These are phyloP conservation scores for Syrrhaptes paradoxus DNA, from an alignment of 2,113 vertebrate genomes.

Conservation along the genomic window DNA sequence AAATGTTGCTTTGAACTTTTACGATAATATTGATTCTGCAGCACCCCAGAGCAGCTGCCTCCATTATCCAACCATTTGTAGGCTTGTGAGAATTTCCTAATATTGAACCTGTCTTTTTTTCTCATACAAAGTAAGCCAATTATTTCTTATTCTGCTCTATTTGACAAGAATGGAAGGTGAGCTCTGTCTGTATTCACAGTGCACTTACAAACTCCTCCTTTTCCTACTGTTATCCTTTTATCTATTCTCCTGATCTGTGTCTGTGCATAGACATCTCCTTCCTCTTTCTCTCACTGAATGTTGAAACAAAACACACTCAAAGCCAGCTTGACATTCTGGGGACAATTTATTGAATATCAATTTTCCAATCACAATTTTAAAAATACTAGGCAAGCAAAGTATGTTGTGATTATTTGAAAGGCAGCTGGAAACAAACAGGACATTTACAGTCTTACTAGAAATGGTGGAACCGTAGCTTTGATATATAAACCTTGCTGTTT, in stretches of 20 bases:
- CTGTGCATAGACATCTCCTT: neutral
- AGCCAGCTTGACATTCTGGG: neutral
- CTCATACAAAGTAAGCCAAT: conserved; percentile 10
- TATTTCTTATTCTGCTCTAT: conserved; percentile 9
- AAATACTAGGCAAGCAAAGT: neutral
- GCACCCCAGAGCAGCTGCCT: neutral
- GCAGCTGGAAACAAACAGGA: neutral
- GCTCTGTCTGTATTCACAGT: neutral
- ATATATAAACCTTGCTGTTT: neutral
- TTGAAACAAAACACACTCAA: neutral
- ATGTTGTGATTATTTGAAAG: neutral
- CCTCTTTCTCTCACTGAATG: neutral
- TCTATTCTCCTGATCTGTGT: neutral
- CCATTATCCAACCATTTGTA: neutral
- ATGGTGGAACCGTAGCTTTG: neutral
- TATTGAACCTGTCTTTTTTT: neutral
- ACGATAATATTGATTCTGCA: neutral
- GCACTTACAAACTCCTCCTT: neutral
- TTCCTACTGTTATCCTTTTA: neutral
- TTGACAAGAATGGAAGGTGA: neutral
- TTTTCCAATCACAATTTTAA: neutral
- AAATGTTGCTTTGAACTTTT: neutral
- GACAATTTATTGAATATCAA: neutral
- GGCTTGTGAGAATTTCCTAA: neutral
- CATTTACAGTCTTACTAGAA: neutral